Conservation (phyloP, 2,113 vertebrate species). For the mouse (Mus musculus) region GRCm39 chr2:170711501-170712000, state of each 20-base stretch:
- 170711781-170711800: too few species aligned
- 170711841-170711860: background rate
- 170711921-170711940: background rate
- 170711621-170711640: rapidly evolving
- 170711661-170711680: rapidly evolving
- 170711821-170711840: rapidly evolving
- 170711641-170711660: rapidly evolving
- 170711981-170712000: background rate
- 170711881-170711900: rapidly evolving
- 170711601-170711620: rapidly evolving
- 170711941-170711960: background rate
- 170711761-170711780: background rate
- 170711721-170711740: background rate
- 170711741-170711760: background rate
- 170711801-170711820: rapidly evolving
- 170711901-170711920: background rate
- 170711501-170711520: rapidly evolving
- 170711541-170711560: too few species aligned
- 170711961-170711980: too few species aligned
- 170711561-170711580: too few species aligned
- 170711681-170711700: background rate
- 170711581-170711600: rapidly evolving
- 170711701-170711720: background rate
- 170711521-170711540: rapidly evolving
- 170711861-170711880: too few species aligned